Base-by-base conservation (phyloP, 53 echinoderm and acorn worm species). In the Henricia sp. region DNA sequence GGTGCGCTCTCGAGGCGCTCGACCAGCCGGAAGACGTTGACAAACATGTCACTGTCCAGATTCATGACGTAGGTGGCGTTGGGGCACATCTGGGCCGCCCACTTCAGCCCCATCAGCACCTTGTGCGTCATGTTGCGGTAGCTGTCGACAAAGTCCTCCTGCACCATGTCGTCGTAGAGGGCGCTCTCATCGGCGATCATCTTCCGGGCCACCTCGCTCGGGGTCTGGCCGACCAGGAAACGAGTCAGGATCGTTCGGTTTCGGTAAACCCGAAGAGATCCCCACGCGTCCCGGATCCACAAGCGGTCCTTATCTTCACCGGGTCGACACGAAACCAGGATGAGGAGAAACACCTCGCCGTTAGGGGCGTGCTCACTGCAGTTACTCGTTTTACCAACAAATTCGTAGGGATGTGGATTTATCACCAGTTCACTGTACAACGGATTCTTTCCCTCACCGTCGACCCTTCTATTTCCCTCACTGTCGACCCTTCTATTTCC, bases 111-210 rank as follows among this genome's bases (percentile, higher is more conserved):
- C 85, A 67, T 84, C 46, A 89, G 54, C 37, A 74, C 66, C 23
- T 89, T 89, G 21, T 53, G 46, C 21, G 89, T 89, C 53, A 89
- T 39, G 72, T 89, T 89, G 4, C 46, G 21, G 38, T 89, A 89
- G 16, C 68, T 66, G 43, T 89, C 89, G 0, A 38, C 33, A 29
- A 89, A 89, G 30, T 89, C 38, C 19, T 68, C 89, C 46, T 84
- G 65, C 36, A 89, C 68, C 36, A 89, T 67, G 67, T 89, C 89
- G 24, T 57, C 65, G 67, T 85, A 88, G 27, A 57, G 56, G 21
- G 57, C 58, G 28, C 40, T 75, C 75, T 75, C 75, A 11, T 75
- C 11, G 4, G 17, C 17, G 28, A 75, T 37, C 14, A 74, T 37
- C 14, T 42, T 42, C 2, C 25, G 20, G 13, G 24, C 43, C 17